Evolutionary conservation across 30 jellyfish, hydroid and myxozoan genomes (phyloP), one percentile per base, ranked within the genome.

Genomic region (Sanderia malayensis): DNA sequence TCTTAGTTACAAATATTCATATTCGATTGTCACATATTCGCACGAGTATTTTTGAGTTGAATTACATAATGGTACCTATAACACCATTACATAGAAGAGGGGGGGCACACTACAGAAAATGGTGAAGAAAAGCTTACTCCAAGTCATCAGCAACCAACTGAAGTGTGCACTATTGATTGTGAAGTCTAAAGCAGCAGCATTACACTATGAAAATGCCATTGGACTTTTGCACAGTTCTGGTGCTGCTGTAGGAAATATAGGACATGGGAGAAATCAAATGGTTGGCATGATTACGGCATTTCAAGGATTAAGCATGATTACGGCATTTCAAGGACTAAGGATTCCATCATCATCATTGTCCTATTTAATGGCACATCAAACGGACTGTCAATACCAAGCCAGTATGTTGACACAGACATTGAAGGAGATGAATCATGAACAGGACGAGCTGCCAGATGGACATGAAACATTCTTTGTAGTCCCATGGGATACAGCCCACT

Each of bases 401-500:
- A 34, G 67, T 26, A 47, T 44, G 81, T 69, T 69, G 49, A 69
- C 23, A 30, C 27, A 66, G 78, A 41, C 23, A 33, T 31, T 66
- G 61, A 60, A 27, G 45, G 72, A 60, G 45, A 22, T 60, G 41
- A 24, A 9, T 60, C 79, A 66, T n/a, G 63, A 57, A 30, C 34
- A 17, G 66, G 34, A 19, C 34, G 58, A 70, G 49, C 70, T 70
- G 59, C 70, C 81, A 26, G 59, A 44, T 26, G 59, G 34, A 18
- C 73, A 71, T 52, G 84, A 52, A 53, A 71, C 73, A 46, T 71
- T 71, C 84, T 71, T 55, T 31, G 73, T 71, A 53, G 66, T 70
- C 46, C 84, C 84, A 71, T 47, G 84, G 73, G 84, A 71, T 53
- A 71, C 84, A 71, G 84, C 84, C 44, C 84, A 71, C 66, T 71